Base-by-base conservation (phyloP, 2,113 vertebrate genomes). In the Columba janthina region DNA sequence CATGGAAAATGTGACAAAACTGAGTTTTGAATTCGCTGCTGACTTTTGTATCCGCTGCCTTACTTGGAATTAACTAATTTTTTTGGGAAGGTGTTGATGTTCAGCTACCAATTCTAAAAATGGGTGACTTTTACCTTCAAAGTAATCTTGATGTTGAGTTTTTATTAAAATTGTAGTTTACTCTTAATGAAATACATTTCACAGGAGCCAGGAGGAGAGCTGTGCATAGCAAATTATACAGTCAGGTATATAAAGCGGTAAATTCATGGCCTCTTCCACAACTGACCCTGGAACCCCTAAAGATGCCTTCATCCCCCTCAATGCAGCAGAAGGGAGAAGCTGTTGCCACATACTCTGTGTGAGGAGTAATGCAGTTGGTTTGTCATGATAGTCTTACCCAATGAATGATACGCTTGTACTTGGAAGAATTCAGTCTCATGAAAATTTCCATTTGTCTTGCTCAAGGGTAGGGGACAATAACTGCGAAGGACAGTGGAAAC, bases 1-100 rank as follows among this genome's bases (percentile, higher is more conserved):
- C n/a, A 17, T 65, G 69, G 85, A 81, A 90, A 92, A 84, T 84
- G 75, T 94, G 96, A 95, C 82, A 95, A 84, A 92, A 72, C 57
- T 7, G 76, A 86, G 72, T 75, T 96, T 74, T 90, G 85, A 75
- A 90, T 88, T 74, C 0, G 0, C 54, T 93, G 57, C 57, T 79
- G 88, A 64, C 38, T 95, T 92, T 73, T 79, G 31, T 88, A 38
- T 88, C 75, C 4, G 0, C 40, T 92, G 25, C 44, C 90, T 95
- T 85, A 82, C 72, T 88, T 86, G 85, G 85, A 88, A 77, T 74
- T 77, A 74, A 34, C 57, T 83, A 7, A 3, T 91, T 91, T 89
- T 42, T 74, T 64, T 87, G 40, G 73, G 54, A 94, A 88, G 53
- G 58, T 61, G 87, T 89, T 87, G 60, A 56, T 75, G 92, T 93